A percentile compares a stretch with the other conserved stretches of the same genome.
phyloP scores from a whole-genome alignment of 2,113 vertebrate genomes.

The Bubalus kerabau region DNA sequence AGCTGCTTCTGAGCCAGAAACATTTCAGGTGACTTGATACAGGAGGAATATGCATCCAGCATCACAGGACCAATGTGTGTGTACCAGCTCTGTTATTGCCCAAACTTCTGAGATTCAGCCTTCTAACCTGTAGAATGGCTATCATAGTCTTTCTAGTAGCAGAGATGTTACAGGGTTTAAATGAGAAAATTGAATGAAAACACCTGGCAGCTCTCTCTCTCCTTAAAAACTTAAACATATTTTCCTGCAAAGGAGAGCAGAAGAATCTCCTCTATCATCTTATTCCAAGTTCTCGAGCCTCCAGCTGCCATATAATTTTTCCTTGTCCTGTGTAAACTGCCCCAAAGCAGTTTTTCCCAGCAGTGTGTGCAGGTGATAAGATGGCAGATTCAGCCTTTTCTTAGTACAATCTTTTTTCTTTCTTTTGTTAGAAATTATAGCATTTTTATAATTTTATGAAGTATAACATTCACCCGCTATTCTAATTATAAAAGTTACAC shows the following conservation, averaged over 20 bases:
- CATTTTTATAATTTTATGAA: neutral
- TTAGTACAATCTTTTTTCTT: neutral
- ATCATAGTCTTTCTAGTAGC: neutral
- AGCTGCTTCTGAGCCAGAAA: neutral
- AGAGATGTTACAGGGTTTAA: neutral
- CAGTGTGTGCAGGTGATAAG: neutral
- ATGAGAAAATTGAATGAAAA: neutral
- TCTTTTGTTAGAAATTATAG: neutral
- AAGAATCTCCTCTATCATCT: neutral
- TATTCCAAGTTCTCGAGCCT: neutral
- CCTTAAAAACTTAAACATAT: neutral
- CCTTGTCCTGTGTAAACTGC: neutral
- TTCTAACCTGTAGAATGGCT: neutral
- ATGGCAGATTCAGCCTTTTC: neutral
- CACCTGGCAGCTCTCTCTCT: neutral
- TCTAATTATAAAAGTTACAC: neutral
- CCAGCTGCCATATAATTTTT: neutral
- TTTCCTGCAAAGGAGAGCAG: neutral
- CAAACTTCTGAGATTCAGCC: neutral
- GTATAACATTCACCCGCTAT: neutral
- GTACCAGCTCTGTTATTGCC: neutral
- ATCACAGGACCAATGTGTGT: neutral
- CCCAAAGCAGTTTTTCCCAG: neutral
- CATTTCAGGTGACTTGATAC: neutral
- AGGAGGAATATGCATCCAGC: neutral